Evolutionary conservation across 1,140 invertebrate genomes (phyloP).

Genomic region (Ridgeia piscesae): DNA sequence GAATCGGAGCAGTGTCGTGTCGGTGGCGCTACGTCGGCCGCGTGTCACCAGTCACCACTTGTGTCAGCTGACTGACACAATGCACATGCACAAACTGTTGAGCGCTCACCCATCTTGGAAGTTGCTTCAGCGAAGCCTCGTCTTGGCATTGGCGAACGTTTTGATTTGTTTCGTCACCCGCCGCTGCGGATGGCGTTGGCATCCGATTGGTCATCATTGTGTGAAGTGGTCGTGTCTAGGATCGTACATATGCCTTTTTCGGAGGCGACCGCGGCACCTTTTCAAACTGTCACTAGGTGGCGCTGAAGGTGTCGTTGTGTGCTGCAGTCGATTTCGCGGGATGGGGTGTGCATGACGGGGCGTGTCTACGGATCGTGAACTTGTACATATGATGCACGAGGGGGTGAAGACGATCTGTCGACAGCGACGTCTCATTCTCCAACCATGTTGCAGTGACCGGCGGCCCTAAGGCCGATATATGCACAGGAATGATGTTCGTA

Average conservation of each 20-base stretch:
- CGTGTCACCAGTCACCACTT: not conserved
- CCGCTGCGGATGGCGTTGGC: no score
- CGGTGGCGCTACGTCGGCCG: not conserved
- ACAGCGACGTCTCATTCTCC: not conserved
- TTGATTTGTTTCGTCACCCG: not conserved
- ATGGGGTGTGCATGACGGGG: not conserved
- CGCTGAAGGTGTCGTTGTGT: not conserved
- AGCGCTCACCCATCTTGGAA: not conserved
- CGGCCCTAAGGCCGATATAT: not conserved
- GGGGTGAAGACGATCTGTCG: not conserved
- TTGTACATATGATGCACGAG: not conserved
- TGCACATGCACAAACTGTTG: not conserved
- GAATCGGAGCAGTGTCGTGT: conserved; percentile 3
- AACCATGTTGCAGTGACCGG: not conserved
- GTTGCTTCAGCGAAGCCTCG: not conserved
- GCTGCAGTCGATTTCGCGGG: not conserved
- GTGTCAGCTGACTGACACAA: not conserved
- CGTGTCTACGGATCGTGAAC: not conserved
- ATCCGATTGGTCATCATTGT: not conserved
- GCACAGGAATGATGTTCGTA: not conserved
- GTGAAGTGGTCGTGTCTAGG: not conserved
- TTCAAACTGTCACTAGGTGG: not conserved
- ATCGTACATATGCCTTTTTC: not conserved
- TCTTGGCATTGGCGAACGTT: not conserved
- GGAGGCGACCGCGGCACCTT: not conserved